A percentile compares a stretch with the other conserved stretches of the same genome.
phyloP scores from a whole-genome alignment of 64 coral and sea anemone species.

The Stichodactyla helianthus region DNA sequence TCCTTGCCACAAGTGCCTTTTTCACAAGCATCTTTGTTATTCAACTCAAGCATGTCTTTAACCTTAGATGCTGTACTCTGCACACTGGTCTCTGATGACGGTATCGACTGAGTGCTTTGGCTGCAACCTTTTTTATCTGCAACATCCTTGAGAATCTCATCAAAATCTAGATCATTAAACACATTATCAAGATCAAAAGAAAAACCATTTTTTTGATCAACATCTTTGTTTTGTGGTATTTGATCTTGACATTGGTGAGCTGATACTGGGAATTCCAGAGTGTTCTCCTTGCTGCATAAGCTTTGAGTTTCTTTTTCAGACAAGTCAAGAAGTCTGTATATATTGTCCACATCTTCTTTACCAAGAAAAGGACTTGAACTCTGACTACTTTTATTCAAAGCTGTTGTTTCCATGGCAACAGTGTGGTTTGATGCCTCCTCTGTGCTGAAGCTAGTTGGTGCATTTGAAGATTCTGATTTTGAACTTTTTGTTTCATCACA shows the following conservation, averaged over 20 bases:
- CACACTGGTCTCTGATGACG: not conserved
- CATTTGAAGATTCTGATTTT: not conserved
- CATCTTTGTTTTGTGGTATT: not conserved
- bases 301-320: not conserved
- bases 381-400: not conserved
- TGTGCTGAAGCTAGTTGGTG: not conserved
- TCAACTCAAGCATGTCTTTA: not conserved
- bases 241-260: not conserved
- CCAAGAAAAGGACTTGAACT: not conserved
- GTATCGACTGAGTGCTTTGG: not conserved
- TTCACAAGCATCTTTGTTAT: not conserved
- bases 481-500: not conserved
- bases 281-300: not conserved
- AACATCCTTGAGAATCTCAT: constrained; percentile 5
- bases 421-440: not conserved
- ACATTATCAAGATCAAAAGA: constrained; percentile 1
- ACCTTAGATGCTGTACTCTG: constrained; percentile 4
- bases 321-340: not conserved
- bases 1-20: constrained; percentile 13
- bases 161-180: constrained; percentile 15
- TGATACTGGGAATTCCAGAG: not conserved
- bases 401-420: not conserved
- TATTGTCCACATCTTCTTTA: not conserved
- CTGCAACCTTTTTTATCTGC: not conserved
- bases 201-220: too few relatives aligned